Evolutionary conservation across 1,140 invertebrate species (phyloP), one percentile per base, ranked within the genome.

Genomic region (Lordiphosa clarofinis): DNA sequence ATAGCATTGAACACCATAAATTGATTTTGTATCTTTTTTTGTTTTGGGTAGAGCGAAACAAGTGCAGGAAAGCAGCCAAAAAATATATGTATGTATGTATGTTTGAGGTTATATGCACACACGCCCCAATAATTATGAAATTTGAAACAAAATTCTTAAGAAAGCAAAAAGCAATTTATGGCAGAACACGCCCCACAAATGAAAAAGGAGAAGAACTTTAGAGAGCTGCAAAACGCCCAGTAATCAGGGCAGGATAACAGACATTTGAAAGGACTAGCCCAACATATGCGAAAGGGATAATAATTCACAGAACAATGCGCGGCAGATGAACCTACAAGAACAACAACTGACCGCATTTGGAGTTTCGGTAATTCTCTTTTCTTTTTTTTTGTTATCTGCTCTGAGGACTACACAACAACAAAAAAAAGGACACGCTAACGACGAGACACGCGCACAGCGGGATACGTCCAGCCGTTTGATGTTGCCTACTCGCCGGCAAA

Each of bases 211-310:
- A 47, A 49, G 13, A 69, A 69, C 65, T 69, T 69, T 69, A 9
- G 38, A 61, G 33, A 31, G 43, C 43, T 69, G 66, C 66, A 68
- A 61, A 69, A 69, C 66, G 66, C 66, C 66, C 65, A 38, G 40
- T 7, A n/a, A 8, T 15, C 12, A 50, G 65, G 47, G 65, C 65
- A 65, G 68, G 56, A 21, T 50, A 50, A 36, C 66, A 69, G 65
- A 69, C 56, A 48, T 61, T 69, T 61, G 65, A 69, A 66, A 69
- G 64, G 63, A 67, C 63, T 59, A 68, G 63, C 64, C 42, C n/a
- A 69, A 61, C 66, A 69, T 68, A 69, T 69, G 66, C 66, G 56
- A 69, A 61, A 69, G 66, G 66, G 65, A 69, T 69, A 67, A 69
- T 69, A 69, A 69, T 55, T 69, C 65, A 69, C 64, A 35, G 64